phyloP scores from a whole-genome alignment of 1,140 invertebrate species.

The Caerostris darwini region DNA sequence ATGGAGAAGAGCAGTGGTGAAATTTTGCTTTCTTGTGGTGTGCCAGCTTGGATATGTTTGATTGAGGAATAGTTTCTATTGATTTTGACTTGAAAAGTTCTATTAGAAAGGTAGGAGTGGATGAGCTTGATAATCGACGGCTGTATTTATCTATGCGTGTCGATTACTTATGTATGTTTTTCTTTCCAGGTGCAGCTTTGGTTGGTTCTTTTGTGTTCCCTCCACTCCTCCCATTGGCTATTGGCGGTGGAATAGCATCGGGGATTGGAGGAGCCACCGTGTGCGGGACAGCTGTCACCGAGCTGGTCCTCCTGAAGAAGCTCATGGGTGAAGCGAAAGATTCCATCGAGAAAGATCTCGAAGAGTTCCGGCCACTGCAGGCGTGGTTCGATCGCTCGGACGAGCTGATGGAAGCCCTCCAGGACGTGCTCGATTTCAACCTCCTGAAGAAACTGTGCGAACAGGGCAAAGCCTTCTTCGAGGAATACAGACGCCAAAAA shows the following conservation, averaged over 20 bases:
- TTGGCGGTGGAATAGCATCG: background rate
- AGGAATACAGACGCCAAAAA: background rate
- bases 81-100: no score
- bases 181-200: slow-evolving; percentile 34
- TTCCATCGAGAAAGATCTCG: background rate
- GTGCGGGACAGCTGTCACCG: background rate
- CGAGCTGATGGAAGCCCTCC: background rate
- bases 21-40: no score
- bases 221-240: background rate
- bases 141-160: no score
- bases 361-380: background rate
- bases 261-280: background rate
- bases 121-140: no score
- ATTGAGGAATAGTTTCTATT: no score
- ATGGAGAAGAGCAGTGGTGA: no score
- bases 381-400: background rate
- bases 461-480: background rate
- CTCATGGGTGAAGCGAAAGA: background rate
- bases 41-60: no score
- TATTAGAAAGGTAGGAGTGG: no score
- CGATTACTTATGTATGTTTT: background rate
- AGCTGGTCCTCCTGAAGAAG: background rate
- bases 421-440: background rate
- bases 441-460: background rate
- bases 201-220: background rate